Conservation (phyloP, 2,888 invertebrate species). For the Oeneis ivallda region DNA sequence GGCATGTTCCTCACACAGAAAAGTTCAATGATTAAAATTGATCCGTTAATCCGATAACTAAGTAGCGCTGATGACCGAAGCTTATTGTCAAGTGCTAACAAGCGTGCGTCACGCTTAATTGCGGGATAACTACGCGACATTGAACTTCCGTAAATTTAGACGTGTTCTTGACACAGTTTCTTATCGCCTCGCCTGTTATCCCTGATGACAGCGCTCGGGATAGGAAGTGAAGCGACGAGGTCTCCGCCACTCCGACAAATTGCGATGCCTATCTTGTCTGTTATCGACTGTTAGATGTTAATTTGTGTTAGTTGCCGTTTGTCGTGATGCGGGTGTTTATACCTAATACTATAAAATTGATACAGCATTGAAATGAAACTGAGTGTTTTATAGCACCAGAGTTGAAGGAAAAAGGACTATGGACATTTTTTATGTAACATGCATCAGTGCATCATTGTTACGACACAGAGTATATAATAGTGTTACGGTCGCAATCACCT, state of each 20-base stretch:
- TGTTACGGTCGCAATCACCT: too few species aligned
- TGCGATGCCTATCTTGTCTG: constrained; percentile 36
- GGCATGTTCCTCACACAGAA: background rate
- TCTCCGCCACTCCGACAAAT: constrained; percentile 29
- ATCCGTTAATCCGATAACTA: constrained; percentile 16
- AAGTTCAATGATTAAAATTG: constrained; percentile 8
- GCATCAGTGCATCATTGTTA: too few species aligned
- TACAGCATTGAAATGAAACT: constrained; percentile 6
- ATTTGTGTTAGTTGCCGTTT: constrained; percentile 17
- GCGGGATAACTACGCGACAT: constrained; percentile 25
- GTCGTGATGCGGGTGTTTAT: constrained; percentile 28
- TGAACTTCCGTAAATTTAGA: constrained; percentile 46
- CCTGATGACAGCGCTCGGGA: constrained; percentile 44
- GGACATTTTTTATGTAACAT: too few species aligned
- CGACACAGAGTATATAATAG: too few species aligned
- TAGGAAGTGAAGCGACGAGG: constrained; percentile 47
- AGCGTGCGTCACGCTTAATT: constrained; percentile 39
- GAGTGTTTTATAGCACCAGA: background rate
- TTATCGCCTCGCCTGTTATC: constrained; percentile 50
- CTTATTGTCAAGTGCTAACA: constrained; percentile 24
- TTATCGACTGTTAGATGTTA: constrained; percentile 27
- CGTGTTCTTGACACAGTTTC: constrained; percentile 60
- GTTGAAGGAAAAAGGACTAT: background rate
- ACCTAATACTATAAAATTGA: background rate
- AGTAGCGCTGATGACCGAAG: constrained; percentile 38